Base-by-base conservation (phyloP, 2,797 vertebrate species). In the Mionectes olivaceus region DNA sequence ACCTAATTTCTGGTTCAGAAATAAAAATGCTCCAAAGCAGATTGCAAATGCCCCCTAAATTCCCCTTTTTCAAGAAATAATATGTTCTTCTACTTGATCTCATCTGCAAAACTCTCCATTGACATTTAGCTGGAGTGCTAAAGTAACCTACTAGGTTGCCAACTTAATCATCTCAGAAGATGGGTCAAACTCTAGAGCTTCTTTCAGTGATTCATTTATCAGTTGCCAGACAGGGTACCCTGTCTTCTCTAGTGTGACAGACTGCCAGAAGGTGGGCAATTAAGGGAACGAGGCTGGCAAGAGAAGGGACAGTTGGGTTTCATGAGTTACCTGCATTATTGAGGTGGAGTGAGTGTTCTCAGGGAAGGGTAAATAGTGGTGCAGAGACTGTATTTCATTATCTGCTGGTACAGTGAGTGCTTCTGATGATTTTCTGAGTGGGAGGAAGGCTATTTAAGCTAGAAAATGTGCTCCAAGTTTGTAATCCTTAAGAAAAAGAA, bases 291-390 rank as follows among this genome's bases (percentile, higher is more conserved):
- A 79, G 18, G 11, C 33, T 70, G 82, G 41, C 24, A 24, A 37
- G 68, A 17, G 64, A 69, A 63, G 59, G 55, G 9, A 7, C 11
- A 8, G 39, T 5, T 11, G 37, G 14, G 7, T 44, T 23, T 30
- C 16, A 0, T 2, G 6, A 71, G 16, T 19, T 39, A 50, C 55
- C 46, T 64, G 25, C 7, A 0, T 11, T 67, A 2, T 12, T 50
- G 53, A 37, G 37, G 46, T 33, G 61, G 3, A 41, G 3, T 1
- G 8, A 53, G 7, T 15, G 33, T 28, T 81, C 56, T 30, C 13
- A 19, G 22, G 32, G 27, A n/a, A 39, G 39, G 18, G 37, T 39
- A 39, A 53, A 21, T 6, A 5, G 24, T 2, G 9, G 22, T 55
- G 37, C 56, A 23, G n/a, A 59, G 44, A 19, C 8, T 3, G 3